Percentiles rank a stretch among this genome's conserved stretches.
phyloP scores from a whole-genome alignment of 2,888 invertebrate genomes.

The Minunthozetes semirufus region DNA sequence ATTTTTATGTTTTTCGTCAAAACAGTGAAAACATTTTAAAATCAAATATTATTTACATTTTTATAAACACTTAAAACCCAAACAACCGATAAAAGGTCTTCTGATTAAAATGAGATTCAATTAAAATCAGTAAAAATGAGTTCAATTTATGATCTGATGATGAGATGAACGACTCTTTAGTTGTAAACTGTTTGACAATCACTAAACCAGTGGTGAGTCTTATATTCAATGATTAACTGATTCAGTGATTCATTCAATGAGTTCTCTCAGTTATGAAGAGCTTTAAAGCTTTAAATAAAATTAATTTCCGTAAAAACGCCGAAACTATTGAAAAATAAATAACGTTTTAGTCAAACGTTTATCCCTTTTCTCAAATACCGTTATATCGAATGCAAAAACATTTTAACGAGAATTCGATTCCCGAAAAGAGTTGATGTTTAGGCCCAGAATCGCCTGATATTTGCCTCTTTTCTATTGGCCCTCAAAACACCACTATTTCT shows the following conservation, averaged over 20 bases:
- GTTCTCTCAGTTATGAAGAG: not conserved
- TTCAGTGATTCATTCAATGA: not conserved
- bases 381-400: not conserved
- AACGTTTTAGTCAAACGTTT: not conserved
- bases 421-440: conserved; percentile 7
- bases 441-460: conserved; percentile 3
- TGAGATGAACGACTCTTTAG: not conserved
- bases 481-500: not conserved
- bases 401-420: not conserved
- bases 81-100: not conserved
- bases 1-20: not conserved
- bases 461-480: conserved; percentile 8
- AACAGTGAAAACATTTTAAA: not conserved
- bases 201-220: not conserved
- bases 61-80: not conserved
- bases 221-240: not conserved
- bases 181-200: not conserved
- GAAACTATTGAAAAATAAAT: not conserved
- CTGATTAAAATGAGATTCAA: not conserved
- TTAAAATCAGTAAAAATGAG: not conserved
- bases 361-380: not conserved
- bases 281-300: not conserved
- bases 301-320: conserved; percentile 8
- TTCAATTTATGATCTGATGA: not conserved
- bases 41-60: not conserved